Conservation (phyloP, 2,113 vertebrate species). For the Vulpes vulpes region DNA sequence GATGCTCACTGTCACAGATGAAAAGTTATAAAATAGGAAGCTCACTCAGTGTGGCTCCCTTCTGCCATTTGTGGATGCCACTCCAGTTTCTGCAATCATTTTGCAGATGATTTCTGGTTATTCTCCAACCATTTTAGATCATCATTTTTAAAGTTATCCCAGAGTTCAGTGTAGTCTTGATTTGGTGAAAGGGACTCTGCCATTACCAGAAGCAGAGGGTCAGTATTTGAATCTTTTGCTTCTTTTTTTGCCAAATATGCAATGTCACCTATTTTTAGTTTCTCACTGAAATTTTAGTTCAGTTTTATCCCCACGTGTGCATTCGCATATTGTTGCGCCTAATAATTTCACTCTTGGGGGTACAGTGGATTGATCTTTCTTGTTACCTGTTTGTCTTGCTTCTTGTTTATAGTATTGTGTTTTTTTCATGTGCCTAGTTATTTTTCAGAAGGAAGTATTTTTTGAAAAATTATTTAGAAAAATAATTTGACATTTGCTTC, state of each 20-base stretch:
- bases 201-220: background rate
- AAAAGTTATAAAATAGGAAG: constrained; percentile 19
- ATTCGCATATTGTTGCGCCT: background rate
- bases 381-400: background rate
- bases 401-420: background rate
- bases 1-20: background rate
- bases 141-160: background rate
- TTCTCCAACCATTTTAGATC: background rate
- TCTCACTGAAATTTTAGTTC: background rate
- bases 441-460: constrained; percentile 28
- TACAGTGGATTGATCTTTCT: background rate
- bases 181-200: background rate
- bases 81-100: background rate
- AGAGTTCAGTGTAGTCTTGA: background rate
- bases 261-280: background rate
- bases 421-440: background rate
- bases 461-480: constrained; percentile 38
- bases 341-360: background rate
- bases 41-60: background rate
- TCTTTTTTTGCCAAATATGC: background rate
- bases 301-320: background rate
- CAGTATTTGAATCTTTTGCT: background rate
- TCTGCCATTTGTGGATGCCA: background rate
- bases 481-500: background rate
- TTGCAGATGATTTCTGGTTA: background rate